Evolutionary conservation across 2,797 vertebrate genomes (phyloP).

Genomic region (Crotalus adamanteus): DNA sequence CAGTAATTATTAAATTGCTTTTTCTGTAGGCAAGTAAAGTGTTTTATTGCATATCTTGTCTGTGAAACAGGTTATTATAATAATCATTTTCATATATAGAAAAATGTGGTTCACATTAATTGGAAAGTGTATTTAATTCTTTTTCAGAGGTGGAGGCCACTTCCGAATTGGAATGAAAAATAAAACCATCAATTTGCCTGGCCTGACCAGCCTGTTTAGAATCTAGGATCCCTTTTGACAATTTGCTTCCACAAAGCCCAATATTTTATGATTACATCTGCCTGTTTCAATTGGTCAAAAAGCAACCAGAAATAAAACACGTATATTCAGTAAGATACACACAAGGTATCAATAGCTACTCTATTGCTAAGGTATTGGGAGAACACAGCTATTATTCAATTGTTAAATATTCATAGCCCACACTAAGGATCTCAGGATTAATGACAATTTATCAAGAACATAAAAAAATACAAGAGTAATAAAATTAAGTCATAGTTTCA

Average conservation of each 20-base stretch:
- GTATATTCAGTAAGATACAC: not conserved
- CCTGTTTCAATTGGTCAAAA: not conserved
- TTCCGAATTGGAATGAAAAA: not conserved
- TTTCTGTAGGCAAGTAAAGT: not conserved
- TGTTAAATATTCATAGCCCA: not conserved
- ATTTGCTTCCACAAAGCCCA: not conserved
- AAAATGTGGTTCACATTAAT: not conserved
- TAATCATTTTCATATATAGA: not conserved
- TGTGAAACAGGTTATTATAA: not conserved
- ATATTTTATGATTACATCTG: not conserved
- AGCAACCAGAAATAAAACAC: not conserved
- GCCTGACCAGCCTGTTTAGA: not conserved
- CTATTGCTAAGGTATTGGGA: not conserved
- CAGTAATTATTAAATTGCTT: not conserved
- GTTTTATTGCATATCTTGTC: not conserved
- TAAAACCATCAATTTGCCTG: not conserved
- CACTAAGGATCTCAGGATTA: not conserved
- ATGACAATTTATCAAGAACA: not conserved
- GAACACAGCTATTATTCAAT: not conserved
- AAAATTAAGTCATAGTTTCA: not conserved
- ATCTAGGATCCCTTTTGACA: not conserved
- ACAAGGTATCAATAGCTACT: not conserved
- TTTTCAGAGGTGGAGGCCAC: not conserved
- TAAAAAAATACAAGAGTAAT: not conserved
- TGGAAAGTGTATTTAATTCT: not conserved